These are phyloP conservation scores for Acromyrmex charruanus DNA, from an alignment of 1,140 invertebrate genomes.

Conservation along the genomic window DNA sequence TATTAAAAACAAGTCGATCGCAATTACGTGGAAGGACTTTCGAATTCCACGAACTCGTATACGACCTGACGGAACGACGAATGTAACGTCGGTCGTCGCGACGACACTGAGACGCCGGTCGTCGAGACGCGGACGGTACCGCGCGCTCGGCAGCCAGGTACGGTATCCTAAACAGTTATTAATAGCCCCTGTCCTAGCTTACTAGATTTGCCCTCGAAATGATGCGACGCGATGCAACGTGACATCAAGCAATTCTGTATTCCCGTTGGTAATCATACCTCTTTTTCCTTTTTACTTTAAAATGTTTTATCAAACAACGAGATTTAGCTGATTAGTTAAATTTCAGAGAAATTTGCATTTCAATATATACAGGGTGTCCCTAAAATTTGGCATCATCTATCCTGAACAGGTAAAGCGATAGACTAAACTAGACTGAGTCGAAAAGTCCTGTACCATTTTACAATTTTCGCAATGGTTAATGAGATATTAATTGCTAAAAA, in stretches of 20 bases:
- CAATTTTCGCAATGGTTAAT: too few species aligned
- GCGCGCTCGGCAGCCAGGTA: conserved; percentile 84
- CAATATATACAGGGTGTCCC: too few species aligned
- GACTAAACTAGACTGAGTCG: too few species aligned
- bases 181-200: conserved; percentile 86
- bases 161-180: conserved; percentile 86
- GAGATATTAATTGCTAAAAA: too few species aligned
- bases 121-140: conserved; percentile 79
- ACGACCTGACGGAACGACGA: conserved; percentile 58
- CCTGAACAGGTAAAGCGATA: too few species aligned
- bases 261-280: background rate
- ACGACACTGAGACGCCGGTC: conserved; percentile 86
- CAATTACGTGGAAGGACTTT: background rate
- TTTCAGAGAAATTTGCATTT: background rate
- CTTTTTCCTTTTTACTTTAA: background rate
- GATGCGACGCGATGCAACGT: conserved; percentile 69
- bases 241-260: conserved; percentile 7
- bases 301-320: background rate
- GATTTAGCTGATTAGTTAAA: background rate
- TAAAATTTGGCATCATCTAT: too few species aligned
- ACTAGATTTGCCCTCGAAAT: conserved; percentile 86
- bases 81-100: conserved; percentile 84
- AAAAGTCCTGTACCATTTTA: too few species aligned
- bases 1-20: background rate
- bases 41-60: background rate